A percentile compares a stretch with the other conserved stretches of the same genome.
Conservation (phyloP, 2,113 vertebrate genomes). For the Henicopernis longicauda region DNA sequence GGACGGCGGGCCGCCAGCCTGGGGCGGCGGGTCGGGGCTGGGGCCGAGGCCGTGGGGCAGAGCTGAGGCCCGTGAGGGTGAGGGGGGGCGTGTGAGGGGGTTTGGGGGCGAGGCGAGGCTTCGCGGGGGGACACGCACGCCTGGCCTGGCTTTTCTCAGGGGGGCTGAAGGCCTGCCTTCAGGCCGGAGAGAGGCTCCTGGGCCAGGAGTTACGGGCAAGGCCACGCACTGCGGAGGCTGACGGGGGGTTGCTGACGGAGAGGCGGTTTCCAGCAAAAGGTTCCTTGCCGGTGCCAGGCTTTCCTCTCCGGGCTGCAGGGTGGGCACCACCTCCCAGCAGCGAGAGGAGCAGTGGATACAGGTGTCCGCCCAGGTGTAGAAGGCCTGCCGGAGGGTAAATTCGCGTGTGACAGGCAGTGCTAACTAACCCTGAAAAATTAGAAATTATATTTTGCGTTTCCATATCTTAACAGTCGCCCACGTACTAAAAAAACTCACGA, state of each 20-base stretch:
- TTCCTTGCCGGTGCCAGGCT: neutral
- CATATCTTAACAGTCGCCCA: rapidly evolving
- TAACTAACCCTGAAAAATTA: neutral
- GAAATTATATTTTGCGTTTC: neutral
- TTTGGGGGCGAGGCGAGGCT: no score
- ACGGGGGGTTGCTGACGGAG: neutral
- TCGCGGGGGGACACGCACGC: no score
- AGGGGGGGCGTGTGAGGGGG: neutral
- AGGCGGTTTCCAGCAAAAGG: neutral
- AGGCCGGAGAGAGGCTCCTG: neutral
- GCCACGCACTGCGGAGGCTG: neutral
- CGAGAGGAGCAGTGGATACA: rapidly evolving
- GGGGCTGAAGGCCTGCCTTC: neutral
- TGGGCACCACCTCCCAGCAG: neutral
- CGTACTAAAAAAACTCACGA: rapidly evolving
- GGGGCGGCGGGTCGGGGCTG: neutral
- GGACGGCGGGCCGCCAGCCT: neutral
- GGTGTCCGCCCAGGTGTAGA: rapidly evolving
- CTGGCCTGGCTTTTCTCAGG: neutral
- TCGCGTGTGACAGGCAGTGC: rapidly evolving
- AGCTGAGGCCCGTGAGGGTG: neutral
- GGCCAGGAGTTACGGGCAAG: rapidly evolving
- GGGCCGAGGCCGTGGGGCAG: neutral
- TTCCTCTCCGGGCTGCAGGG: neutral
- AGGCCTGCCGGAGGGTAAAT: neutral